phyloP scores from a whole-genome alignment of 2,888 invertebrate species.

The Biston stratarius region DNA sequence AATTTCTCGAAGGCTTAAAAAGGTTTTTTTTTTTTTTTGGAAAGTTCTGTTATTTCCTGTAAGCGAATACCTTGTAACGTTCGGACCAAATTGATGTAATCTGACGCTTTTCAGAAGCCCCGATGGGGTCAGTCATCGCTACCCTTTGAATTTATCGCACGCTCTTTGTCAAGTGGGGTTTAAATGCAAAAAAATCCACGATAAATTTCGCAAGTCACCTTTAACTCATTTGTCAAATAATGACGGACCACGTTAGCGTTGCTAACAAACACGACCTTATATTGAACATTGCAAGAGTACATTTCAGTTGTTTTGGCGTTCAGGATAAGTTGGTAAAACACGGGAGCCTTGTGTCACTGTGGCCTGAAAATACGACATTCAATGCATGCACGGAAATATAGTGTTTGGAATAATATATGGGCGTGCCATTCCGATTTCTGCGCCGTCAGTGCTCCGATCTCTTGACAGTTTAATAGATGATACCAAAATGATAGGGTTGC shows the following conservation, averaged over 20 bases:
- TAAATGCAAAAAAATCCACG: slow-evolving; percentile 74
- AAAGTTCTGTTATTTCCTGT: slow-evolving; percentile 12
- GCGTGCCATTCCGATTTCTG: slow-evolving; percentile 50
- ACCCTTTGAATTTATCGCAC: slow-evolving; percentile 70
- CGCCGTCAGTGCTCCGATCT: slow-evolving; percentile 51
- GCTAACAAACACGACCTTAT: slow-evolving; percentile 39
- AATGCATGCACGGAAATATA: slow-evolving; percentile 68
- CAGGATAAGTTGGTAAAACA: slow-evolving; percentile 41
- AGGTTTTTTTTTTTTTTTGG: neutral
- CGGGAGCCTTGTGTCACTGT: slow-evolving; percentile 64
- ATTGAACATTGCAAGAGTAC: slow-evolving; percentile 39
- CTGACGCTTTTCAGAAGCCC: slow-evolving; percentile 58
- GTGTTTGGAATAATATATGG: slow-evolving; percentile 64
- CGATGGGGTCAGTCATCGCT: slow-evolving; percentile 50
- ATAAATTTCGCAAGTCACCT: slow-evolving; percentile 78
- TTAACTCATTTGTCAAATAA: slow-evolving; percentile 78
- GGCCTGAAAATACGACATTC: slow-evolving; percentile 68
- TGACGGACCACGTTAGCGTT: slow-evolving; percentile 55
- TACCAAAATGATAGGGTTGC: slow-evolving; percentile 21
- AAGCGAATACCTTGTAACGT: slow-evolving; percentile 23
- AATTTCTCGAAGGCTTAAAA: too few relatives aligned
- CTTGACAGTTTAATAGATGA: slow-evolving; percentile 51
- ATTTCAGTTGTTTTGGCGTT: slow-evolving; percentile 35
- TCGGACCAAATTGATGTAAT: slow-evolving; percentile 29
- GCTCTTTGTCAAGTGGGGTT: slow-evolving; percentile 70